A percentile compares a stretch with the other conserved stretches of the same genome.
phyloP scores from a whole-genome alignment of 2,113 vertebrate genomes.

The Petaurus breviceps region DNA sequence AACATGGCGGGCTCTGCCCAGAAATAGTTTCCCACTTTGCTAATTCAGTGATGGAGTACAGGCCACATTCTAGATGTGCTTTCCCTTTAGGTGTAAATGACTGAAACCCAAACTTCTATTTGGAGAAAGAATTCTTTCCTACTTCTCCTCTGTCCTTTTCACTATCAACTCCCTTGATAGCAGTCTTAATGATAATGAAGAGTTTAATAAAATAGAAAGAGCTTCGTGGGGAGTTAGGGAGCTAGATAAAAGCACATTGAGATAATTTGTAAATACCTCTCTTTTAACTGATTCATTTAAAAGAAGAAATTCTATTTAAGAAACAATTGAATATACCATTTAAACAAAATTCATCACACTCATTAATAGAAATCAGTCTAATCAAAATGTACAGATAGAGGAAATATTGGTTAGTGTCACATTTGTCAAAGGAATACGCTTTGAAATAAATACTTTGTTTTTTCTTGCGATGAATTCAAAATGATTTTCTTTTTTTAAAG shows the following conservation, averaged over 20 bases:
- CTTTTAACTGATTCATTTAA: not conserved
- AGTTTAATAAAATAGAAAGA: constrained; percentile 6
- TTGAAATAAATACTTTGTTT: not conserved
- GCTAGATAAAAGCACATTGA: constrained; percentile 12
- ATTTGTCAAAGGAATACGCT: constrained; percentile 5
- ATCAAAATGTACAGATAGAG: not conserved
- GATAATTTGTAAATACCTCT: not conserved
- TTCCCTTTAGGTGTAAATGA: not conserved
- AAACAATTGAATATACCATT: not conserved
- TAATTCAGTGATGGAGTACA: not conserved
- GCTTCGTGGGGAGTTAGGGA: not conserved
- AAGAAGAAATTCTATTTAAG: not conserved
- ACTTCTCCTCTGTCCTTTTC: constrained; percentile 3
- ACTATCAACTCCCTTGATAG: not conserved
- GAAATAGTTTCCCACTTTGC: not conserved
- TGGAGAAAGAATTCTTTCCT: not conserved
- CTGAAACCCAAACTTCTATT: not conserved
- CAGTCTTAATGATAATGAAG: not conserved
- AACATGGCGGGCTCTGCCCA: not conserved
- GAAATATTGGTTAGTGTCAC: not conserved
- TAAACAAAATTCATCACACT: not conserved
- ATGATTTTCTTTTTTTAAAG: not conserved
- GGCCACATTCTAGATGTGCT: not conserved
- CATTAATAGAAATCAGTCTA: not conserved
- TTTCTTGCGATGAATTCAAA: not conserved